phyloP scores from a whole-genome alignment of 2,888 invertebrate genomes.

The Rhingia rostrata region DNA sequence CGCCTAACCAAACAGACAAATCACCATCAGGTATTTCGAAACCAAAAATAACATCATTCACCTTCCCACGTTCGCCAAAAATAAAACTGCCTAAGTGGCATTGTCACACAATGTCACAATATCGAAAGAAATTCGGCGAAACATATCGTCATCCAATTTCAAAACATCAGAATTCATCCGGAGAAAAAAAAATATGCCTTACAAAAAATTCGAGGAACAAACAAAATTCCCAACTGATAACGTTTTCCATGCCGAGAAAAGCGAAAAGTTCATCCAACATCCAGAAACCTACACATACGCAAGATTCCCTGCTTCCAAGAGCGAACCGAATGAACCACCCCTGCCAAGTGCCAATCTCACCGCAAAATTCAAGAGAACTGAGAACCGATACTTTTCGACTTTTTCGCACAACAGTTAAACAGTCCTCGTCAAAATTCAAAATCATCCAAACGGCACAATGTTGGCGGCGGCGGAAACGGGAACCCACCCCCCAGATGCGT shows the following conservation, averaged over 20 bases:
- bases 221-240: conserved; percentile 36
- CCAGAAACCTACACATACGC: conserved; percentile 22
- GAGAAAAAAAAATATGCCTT: not conserved
- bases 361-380: not conserved
- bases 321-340: conserved; percentile 6
- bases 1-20: not conserved
- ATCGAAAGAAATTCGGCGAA: conserved; percentile 26
- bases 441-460: no score
- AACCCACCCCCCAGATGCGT: conserved; percentile 24
- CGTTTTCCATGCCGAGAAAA: conserved; percentile 40
- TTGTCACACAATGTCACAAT: not conserved
- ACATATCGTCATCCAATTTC: not conserved
- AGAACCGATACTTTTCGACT: not conserved
- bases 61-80: not conserved
- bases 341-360: conserved; percentile 1
- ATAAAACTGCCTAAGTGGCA: not conserved
- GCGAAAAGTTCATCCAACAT: conserved; percentile 41
- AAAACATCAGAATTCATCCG: not conserved
- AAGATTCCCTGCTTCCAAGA: conserved; percentile 39
- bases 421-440: no score
- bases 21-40: not conserved
- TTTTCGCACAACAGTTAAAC: not conserved
- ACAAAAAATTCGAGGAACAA: not conserved
- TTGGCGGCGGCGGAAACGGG: no score
- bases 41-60: not conserved